phyloP scores from a whole-genome alignment of 1,140 invertebrate genomes.

The Drosophila nikananu region DNA sequence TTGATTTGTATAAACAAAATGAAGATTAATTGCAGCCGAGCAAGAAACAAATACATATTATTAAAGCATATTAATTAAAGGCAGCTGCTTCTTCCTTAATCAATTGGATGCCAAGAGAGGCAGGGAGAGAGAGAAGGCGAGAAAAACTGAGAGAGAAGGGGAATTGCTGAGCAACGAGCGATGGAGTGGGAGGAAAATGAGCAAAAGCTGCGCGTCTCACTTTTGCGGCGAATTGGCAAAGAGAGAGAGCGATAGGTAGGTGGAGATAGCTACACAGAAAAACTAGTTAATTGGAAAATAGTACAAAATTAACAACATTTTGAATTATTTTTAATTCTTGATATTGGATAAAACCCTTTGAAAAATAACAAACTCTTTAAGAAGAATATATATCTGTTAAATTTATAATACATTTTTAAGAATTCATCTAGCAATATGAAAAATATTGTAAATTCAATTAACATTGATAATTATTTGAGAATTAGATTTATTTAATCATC shows the following conservation, averaged over 20 bases:
- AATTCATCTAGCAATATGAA: too few relatives aligned
- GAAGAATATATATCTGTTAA: too few relatives aligned
- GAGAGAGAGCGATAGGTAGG: neutral
- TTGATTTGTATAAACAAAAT: constrained; percentile 54
- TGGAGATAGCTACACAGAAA: neutral
- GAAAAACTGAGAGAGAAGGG: neutral
- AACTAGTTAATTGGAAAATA: constrained; percentile 18
- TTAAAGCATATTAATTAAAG: constrained; percentile 54
- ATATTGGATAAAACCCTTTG: too few relatives aligned
- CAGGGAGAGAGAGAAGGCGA: constrained; percentile 6
- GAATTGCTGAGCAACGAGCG: constrained; percentile 26
- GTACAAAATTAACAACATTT: neutral
- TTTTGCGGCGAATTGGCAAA: constrained; percentile 67
- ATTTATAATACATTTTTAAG: too few relatives aligned
- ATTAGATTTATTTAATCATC: too few relatives aligned
- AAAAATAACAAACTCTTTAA: too few relatives aligned
- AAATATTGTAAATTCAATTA: too few relatives aligned
- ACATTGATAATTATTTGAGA: too few relatives aligned
- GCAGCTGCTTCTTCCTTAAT: constrained; percentile 26
- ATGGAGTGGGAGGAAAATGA: constrained; percentile 41
- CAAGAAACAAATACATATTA: constrained; percentile 28
- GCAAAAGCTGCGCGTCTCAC: constrained; percentile 61
- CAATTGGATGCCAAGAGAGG: constrained; percentile 14
- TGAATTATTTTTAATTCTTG: neutral
- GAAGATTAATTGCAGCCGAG: constrained; percentile 45